Evolutionary conservation across 30 jellyfish, hydroid and myxozoan species (phyloP), one percentile per base, ranked within the genome.

Genomic region (Aurelia aurita): DNA sequence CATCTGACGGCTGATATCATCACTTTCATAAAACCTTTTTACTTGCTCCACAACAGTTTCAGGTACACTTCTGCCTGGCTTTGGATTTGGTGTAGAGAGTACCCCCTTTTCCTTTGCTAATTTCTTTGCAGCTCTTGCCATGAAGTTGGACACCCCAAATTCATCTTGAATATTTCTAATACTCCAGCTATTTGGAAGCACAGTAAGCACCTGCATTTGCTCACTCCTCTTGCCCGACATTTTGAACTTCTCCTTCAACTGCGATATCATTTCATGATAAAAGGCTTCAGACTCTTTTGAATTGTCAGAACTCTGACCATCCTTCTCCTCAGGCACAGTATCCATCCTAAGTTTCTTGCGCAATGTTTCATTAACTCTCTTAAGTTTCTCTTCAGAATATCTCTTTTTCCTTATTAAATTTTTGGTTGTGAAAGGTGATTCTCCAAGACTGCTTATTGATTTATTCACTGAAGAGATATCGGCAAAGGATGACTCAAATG

Each of bases 151-250:
- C 15, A 58, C 87, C 20, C 77, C 77, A 58, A 75, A 75, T 35
- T 47, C 79, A 19, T 72, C 79, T 67, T 67, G 79, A 22, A 67
- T 67, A 25, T 67, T 34, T 67, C 46, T 34, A 76, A 27, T 26
- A 76, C 82, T 76, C 82, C 53, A 76, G 69, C 76, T 39, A 76
- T 58, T 32, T 58, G 63, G 88, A 26, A 39, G 67, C 34, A 76
- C 51, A 76, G 69, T n/a, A n/a, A 69, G 58, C 27, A 69, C 58
- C 29, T 69, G 81, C 61, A 29, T 21, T 69, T 69, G 55, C n/a
- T 69, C 81, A 35, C 81, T 69, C 58, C 81, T 69, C 81, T 69
- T 69, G 58, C n/a, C 81, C n/a, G 81, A 69, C 81, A 46, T 28
- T 35, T 69, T 28, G 16, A 69, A 69, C 63, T 29, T 69, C 26